Percentiles rank a stretch among this genome's conserved stretches.
Evolutionary conservation across 2,797 vertebrate species (phyloP).

Genomic region (Yasuhikotakia modesta): DNA sequence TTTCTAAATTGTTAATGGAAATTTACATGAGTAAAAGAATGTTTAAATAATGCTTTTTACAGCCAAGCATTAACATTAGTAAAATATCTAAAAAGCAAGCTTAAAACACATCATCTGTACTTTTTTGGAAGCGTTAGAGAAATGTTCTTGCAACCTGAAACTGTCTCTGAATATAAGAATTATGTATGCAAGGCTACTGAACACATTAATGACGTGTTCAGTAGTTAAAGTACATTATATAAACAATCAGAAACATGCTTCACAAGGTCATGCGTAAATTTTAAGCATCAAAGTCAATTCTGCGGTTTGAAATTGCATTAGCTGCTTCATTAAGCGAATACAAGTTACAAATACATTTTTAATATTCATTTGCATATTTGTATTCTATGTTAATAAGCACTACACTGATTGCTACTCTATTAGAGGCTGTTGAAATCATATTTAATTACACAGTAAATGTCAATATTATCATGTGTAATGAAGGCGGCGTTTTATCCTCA

Average conservation of each 20-base stretch:
- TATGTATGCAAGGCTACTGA: slow-evolving; percentile 4
- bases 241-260: background rate
- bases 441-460: background rate
- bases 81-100: too few relatives aligned
- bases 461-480: background rate
- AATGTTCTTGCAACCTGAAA: too few relatives aligned
- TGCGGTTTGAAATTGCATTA: background rate
- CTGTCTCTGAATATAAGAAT: background rate
- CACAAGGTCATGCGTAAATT: background rate
- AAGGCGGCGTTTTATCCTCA: background rate
- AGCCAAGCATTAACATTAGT: too few relatives aligned
- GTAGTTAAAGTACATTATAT: background rate
- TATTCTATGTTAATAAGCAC: background rate
- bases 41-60: too few relatives aligned
- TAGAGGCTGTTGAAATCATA: background rate
- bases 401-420: background rate
- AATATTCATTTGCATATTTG: background rate
- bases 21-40: too few relatives aligned
- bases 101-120: too few relatives aligned
- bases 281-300: background rate
- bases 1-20: too few relatives aligned
- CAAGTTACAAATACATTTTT: background rate
- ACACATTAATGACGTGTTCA: background rate
- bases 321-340: background rate
- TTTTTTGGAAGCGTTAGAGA: too few relatives aligned